These are phyloP conservation scores for Trachelus troglodyta DNA, from an alignment of 2,888 invertebrate genomes.

Conservation along the genomic window DNA sequence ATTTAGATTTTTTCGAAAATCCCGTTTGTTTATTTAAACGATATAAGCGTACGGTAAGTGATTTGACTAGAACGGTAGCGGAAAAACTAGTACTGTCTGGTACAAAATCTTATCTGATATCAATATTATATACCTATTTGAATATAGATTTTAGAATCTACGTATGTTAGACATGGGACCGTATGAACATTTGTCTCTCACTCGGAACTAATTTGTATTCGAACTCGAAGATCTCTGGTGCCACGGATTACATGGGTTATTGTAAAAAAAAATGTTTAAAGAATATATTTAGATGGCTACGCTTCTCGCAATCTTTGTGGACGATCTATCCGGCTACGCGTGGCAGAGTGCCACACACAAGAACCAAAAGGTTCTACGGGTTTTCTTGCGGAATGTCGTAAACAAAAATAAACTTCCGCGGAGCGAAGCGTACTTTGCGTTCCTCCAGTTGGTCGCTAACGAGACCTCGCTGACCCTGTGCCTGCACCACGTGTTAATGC, in stretches of 20 bases:
- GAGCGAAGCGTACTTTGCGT: neutral
- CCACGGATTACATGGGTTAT: neutral
- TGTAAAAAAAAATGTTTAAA: neutral
- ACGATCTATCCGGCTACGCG: neutral
- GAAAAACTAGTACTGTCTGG: neutral
- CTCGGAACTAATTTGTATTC: neutral
- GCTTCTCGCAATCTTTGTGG: neutral
- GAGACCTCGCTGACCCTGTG: neutral
- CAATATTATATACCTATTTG: neutral
- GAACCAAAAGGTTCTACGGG: neutral
- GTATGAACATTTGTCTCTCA: neutral
- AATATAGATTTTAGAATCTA: no score
- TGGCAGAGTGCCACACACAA: neutral
- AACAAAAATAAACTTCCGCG: constrained; percentile 1
- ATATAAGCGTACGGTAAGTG: neutral
- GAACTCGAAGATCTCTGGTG: neutral
- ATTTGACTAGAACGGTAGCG: neutral
- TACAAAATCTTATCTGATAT: neutral
- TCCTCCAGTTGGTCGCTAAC: neutral
- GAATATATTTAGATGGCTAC: neutral
- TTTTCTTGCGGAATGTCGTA: neutral
- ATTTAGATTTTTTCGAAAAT: neutral
- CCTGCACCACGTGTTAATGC: neutral
- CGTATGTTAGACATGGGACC: neutral
- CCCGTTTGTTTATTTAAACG: neutral